Conservation (phyloP, 2,797 vertebrate genomes). For the Hapalemur alaotrensis region DNA sequence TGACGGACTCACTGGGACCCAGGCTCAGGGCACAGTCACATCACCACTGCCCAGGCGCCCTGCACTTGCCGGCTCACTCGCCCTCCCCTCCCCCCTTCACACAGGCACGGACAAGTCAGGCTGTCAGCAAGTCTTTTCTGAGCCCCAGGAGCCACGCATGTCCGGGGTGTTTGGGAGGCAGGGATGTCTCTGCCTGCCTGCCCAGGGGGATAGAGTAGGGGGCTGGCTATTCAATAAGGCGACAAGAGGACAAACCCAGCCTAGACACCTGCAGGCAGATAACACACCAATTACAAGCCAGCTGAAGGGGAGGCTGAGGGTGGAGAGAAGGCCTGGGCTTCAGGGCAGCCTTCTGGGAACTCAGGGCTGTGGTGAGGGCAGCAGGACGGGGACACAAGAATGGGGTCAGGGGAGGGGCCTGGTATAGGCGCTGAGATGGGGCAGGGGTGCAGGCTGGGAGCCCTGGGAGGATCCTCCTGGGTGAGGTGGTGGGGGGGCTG, state of each 20-base stretch:
- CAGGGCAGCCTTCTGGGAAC: neutral
- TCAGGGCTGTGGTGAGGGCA: neutral
- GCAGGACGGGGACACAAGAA: neutral
- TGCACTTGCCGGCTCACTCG: neutral
- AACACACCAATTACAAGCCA: neutral
- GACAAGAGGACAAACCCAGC: neutral
- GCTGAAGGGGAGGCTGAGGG: neutral
- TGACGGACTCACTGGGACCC: neutral
- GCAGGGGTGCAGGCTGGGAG: neutral
- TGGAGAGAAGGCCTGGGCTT: neutral
- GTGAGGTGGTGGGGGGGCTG: neutral
- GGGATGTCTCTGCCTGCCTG: neutral
- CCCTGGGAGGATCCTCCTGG: neutral
- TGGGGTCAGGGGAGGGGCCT: neutral
- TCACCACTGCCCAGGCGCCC: neutral
- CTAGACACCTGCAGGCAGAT: neutral
- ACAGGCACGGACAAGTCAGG: conserved; percentile 52
- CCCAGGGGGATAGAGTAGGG: neutral
- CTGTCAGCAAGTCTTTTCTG: conserved; percentile 1
- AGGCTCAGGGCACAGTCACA: neutral
- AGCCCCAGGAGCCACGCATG: neutral
- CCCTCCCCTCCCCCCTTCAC: neutral
- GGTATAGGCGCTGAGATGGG: neutral
- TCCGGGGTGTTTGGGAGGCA: neutral
- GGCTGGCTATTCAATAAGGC: neutral